These are phyloP conservation scores for Notechis scutatus DNA, from an alignment of 2,113 vertebrate genomes.

Conservation along the genomic window DNA sequence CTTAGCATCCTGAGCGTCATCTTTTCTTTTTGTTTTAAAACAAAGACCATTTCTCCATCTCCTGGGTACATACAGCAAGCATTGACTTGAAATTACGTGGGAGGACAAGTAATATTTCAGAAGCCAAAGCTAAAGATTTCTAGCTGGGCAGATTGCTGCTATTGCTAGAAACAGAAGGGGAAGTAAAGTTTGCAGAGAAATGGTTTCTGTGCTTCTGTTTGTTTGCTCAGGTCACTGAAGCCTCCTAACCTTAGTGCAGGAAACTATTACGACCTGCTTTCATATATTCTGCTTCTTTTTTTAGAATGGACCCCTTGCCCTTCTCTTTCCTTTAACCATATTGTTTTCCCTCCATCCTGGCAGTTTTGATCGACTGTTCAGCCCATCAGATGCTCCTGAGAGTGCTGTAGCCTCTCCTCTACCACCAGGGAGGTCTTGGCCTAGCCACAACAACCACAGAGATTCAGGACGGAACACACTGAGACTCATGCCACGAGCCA, in stretches of 20 bases:
- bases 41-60: background rate
- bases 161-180: background rate
- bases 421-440: background rate
- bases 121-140: background rate
- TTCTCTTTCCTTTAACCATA: background rate
- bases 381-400: constrained; percentile 19
- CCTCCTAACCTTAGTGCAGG: background rate
- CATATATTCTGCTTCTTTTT: background rate
- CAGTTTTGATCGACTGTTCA: constrained; percentile 46
- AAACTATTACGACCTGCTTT: background rate
- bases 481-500: constrained; percentile 5
- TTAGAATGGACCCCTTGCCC: background rate
- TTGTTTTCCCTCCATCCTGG: background rate
- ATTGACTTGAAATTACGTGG: background rate
- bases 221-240: background rate
- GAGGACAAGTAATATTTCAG: background rate
- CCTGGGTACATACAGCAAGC: background rate
- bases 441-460: background rate
- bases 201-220: background rate
- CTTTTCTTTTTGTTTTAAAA: background rate
- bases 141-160: no score
- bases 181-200: background rate
- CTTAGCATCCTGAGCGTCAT: background rate
- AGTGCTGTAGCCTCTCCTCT: background rate
- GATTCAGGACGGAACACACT: background rate